phyloP scores from a whole-genome alignment of 2,113 vertebrate genomes.

The Elephantulus edwardii region DNA sequence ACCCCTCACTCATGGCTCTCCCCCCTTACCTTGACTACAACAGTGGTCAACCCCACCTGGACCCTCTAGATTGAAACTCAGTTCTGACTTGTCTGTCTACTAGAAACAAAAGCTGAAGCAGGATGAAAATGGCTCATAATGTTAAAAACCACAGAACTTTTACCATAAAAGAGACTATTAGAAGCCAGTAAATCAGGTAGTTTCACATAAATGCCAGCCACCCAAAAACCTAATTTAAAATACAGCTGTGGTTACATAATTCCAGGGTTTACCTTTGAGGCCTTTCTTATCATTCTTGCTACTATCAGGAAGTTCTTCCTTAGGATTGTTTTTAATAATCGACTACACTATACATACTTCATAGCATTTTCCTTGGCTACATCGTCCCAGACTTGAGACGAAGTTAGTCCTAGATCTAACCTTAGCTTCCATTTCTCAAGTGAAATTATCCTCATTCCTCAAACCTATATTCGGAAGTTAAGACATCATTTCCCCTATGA shows the following conservation, averaged over 20 bases:
- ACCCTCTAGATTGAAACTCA: neutral
- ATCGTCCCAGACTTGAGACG: neutral
- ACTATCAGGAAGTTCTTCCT: neutral
- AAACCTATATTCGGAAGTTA: neutral
- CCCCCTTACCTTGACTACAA: neutral
- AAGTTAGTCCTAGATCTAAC: neutral
- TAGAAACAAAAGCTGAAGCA: neutral
- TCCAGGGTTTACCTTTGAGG: neutral
- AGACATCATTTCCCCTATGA: neutral
- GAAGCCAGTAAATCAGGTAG: neutral
- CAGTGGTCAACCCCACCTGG: neutral
- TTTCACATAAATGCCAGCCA: neutral
- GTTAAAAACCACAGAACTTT: neutral
- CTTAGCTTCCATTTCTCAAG: neutral
- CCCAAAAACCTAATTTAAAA: neutral
- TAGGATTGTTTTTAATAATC: neutral
- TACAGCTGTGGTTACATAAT: neutral
- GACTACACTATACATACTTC: neutral
- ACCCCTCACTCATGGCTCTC: neutral
- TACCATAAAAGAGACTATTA: neutral
- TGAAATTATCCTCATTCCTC: neutral
- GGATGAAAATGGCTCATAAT: neutral
- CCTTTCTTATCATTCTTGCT: neutral
- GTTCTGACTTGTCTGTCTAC: neutral
- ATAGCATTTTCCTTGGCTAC: neutral